Conservation (phyloP, 2,797 vertebrate genomes). For the Phataginus tetradactyla region DNA sequence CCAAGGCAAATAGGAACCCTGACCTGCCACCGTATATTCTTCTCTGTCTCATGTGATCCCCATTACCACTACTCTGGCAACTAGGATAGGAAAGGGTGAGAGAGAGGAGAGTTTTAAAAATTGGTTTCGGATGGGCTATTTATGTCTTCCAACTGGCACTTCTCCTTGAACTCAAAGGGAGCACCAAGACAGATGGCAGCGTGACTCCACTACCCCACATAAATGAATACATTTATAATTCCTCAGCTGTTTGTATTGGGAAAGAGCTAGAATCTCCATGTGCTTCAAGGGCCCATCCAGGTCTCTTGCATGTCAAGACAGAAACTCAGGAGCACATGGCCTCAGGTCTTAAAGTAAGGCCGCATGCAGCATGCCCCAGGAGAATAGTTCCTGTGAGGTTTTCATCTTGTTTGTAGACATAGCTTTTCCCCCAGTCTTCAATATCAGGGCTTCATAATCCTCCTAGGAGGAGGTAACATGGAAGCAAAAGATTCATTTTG, state of each 20-base stretch:
- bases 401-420: background rate
- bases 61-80: constrained; percentile 17
- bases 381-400: background rate
- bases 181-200: constrained; percentile 22
- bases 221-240: constrained; percentile 51
- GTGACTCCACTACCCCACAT: constrained; percentile 41
- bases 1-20: constrained; percentile 9
- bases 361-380: background rate
- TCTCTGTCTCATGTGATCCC: constrained; percentile 1
- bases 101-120: background rate
- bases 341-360: background rate
- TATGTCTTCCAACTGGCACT: constrained; percentile 66
- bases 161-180: constrained; percentile 72
- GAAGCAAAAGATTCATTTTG: background rate
- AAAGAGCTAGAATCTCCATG: background rate
- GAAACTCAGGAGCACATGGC: background rate
- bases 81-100: constrained; percentile 45
- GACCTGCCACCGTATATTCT: constrained; percentile 14
- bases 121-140: constrained; percentile 39
- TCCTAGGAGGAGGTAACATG: background rate
- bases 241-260: constrained; percentile 32
- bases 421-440: background rate
- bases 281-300: background rate
- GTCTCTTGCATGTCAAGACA: background rate
- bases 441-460: background rate